Evolutionary conservation across 53 echinoderm and acorn worm genomes (phyloP).

Genomic region (Zoroaster sp.): DNA sequence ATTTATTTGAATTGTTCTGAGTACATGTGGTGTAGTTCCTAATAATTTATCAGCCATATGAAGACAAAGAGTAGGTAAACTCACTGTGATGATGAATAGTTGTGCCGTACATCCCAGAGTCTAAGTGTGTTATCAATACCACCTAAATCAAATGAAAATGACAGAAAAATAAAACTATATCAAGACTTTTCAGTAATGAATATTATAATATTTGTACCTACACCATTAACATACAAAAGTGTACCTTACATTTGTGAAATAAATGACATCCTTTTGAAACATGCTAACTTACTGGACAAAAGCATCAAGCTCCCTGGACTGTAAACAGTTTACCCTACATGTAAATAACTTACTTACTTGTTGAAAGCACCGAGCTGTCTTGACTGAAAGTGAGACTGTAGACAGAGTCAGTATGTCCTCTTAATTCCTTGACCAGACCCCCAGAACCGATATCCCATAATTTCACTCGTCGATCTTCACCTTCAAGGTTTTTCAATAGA

Average conservation of each 20-base stretch:
- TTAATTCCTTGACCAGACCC: constrained; percentile 83
- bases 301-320: too few species aligned
- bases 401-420: constrained; percentile 91
- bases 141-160: constrained; percentile 42
- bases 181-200: too few species aligned
- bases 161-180: background rate
- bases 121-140: constrained; percentile 85
- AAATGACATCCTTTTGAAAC: too few species aligned
- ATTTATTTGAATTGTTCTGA: too few species aligned
- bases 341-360: constrained; percentile 54
- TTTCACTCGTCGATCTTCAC: constrained; percentile 89
- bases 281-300: too few species aligned
- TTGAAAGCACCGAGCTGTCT: constrained; percentile 82
- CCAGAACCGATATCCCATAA: constrained; percentile 94
- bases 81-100: constrained; percentile 69
- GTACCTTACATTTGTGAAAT: too few species aligned
- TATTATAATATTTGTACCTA: too few species aligned
- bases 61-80: background rate
- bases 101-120: constrained; percentile 86
- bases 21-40: too few species aligned
- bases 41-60: too few species aligned
- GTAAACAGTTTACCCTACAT: too few species aligned
- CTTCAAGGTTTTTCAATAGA: constrained; percentile 7
- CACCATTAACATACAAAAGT: too few species aligned
- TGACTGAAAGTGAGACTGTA: constrained; percentile 85